Conservation (phyloP, 2,888 invertebrate genomes). For the Drosophila longiperda region DNA sequence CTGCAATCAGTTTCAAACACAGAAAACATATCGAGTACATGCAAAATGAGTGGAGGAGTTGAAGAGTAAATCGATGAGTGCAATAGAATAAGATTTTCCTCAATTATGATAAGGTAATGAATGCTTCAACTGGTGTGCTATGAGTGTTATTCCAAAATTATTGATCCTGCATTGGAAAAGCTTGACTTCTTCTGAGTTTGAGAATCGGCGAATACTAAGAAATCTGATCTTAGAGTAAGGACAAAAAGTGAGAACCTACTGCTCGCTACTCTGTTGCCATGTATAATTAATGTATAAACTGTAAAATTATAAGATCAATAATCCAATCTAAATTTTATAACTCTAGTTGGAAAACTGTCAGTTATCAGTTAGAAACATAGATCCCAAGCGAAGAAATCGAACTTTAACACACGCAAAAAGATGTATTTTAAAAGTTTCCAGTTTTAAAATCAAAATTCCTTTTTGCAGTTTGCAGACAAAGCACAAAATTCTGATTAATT, state of each 20-base stretch:
- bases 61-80: constrained; percentile 34
- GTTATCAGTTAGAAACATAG: neutral
- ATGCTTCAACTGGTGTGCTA: neutral
- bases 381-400: neutral
- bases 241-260: neutral
- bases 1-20: constrained; percentile 86
- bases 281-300: neutral
- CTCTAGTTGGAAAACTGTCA: neutral
- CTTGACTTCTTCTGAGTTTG: neutral
- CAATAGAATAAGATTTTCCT: neutral
- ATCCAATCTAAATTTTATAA: neutral
- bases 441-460: neutral
- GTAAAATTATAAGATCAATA: neutral
- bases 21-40: constrained; percentile 71
- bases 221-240: neutral
- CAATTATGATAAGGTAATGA: neutral
- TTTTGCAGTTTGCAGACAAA: neutral
- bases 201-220: neutral
- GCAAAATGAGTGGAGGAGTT: constrained; percentile 65
- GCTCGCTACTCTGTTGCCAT: neutral
- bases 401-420: neutral
- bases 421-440: neutral
- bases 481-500: neutral
- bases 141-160: neutral
- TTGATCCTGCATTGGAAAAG: neutral